Evolutionary conservation across 1,140 invertebrate genomes (phyloP), one percentile per base, ranked within the genome.

Genomic region (Lordiphosa collinella): DNA sequence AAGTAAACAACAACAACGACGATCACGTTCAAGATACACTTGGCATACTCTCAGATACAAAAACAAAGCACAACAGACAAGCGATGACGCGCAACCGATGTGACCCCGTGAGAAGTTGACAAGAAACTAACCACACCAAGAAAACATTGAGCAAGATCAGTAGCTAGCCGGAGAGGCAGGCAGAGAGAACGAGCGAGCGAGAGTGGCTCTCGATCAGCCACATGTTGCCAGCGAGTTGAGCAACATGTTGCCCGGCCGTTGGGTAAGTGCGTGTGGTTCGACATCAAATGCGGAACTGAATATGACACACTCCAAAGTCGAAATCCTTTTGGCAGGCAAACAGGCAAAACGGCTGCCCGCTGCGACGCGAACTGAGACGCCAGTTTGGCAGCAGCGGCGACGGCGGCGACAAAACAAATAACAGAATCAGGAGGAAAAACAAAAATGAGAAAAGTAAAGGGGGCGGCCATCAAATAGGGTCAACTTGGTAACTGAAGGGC

Each of bases 391-490:
- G 22, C 54, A 11, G 12, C 62, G 41, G 12, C 59, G 36, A 40
- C 58, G 63, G 49, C 55, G 75, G 76, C 71, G 78, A 84, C 78
- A 78, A 84, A 84, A 84, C 79, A 84, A 84, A 84, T 78, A 84
- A 78, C 72, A 65, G 60, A 71, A 65, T 84, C 72, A 56, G 51
- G 56, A 60, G 25, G 25, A 72, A 76, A 79, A 82, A 72, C 59
- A 82, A 54, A 60, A 60, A 25, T 10, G 49, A 13, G 31, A 37
- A 5, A 32, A 35, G 31, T 22, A 7, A 22, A 16, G 38, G 18
- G 32, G 16, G 22, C 29, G 55, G 63, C 52, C 37, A 56, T 48
- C 41, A 38, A 55, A 48, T 37, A 43, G 51, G 64, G 63, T 58
- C 44, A 41, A 44, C 53, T 41, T 37, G 36, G n/a, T 35, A 31